A percentile compares a stretch with the other conserved stretches of the same genome.
Evolutionary conservation across 1,140 invertebrate species (phyloP).

Genomic region (Drosophila watanabei): DNA sequence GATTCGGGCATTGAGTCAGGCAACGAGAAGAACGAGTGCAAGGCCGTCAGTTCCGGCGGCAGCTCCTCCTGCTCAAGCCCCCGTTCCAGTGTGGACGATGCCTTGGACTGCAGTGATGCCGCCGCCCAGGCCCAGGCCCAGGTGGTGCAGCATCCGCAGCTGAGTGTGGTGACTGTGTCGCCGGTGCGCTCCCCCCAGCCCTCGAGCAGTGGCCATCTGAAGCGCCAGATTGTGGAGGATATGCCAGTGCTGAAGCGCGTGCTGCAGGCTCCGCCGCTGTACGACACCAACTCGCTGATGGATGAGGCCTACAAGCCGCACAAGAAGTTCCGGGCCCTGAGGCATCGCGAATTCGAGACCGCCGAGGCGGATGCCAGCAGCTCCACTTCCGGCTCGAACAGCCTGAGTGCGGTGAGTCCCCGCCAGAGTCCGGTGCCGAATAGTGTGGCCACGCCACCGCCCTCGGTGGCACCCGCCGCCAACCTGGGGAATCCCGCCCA

Average conservation of each 20-base stretch:
- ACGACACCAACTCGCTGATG: constrained; percentile 95
- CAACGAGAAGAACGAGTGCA: constrained; percentile 93
- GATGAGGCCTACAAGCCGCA: constrained; percentile 97
- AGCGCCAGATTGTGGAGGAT: constrained; percentile 90
- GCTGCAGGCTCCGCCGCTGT: constrained; percentile 95
- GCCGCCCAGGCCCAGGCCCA: constrained; percentile 37
- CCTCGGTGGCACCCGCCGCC: constrained; percentile 65
- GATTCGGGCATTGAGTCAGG: constrained; percentile 97
- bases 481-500: constrained; percentile 53
- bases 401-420: constrained; percentile 66
- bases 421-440: constrained; percentile 67
- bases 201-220: constrained; percentile 73
- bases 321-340: constrained; percentile 95
- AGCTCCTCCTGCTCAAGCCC: constrained; percentile 94
- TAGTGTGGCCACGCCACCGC: constrained; percentile 83
- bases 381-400: constrained; percentile 54
- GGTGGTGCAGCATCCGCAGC: constrained; percentile 35
- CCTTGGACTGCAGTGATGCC: constrained; percentile 87
- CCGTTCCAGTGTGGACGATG: constrained; percentile 93
- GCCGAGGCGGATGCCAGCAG: constrained; percentile 87
- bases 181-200: constrained; percentile 79
- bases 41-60: constrained; percentile 89
- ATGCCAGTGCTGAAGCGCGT: constrained; percentile 97
- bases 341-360: constrained; percentile 92
- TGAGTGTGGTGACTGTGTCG: constrained; percentile 74